phyloP scores from a whole-genome alignment of 2,888 invertebrate genomes.

The Lithodes maja region DNA sequence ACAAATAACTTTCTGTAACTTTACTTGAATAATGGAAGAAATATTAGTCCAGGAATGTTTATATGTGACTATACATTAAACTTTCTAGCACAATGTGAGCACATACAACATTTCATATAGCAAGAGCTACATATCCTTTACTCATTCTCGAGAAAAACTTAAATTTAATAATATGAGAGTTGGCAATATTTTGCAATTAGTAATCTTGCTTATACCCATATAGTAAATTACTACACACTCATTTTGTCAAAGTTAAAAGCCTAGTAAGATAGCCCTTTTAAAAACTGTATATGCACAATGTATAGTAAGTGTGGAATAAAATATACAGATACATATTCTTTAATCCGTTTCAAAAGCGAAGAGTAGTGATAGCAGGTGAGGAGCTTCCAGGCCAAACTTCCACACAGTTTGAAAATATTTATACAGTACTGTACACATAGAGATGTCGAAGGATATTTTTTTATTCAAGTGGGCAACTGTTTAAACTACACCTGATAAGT shows the following conservation, averaged over 20 bases:
- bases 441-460: background rate
- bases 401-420: background rate
- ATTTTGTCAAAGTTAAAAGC: too few relatives aligned
- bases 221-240: background rate
- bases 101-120: too few relatives aligned
- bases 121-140: too few relatives aligned
- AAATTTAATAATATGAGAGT: too few relatives aligned
- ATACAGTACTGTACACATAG: background rate
- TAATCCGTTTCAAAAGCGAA: background rate
- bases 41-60: too few relatives aligned
- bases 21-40: too few relatives aligned
- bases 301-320: background rate
- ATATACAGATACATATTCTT: constrained; percentile 16
- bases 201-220: background rate
- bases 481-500: constrained; percentile 3
- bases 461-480: background rate
- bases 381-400: background rate
- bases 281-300: background rate
- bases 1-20: too few relatives aligned
- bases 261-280: too few relatives aligned
- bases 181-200: too few relatives aligned
- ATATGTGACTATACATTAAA: too few relatives aligned
- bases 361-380: background rate
- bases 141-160: too few relatives aligned
- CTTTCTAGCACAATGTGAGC: too few relatives aligned